Conservation (phyloP, 37 sponge, comb jelly and placozoan species). For the Halisarca cf. caerulea region DNA sequence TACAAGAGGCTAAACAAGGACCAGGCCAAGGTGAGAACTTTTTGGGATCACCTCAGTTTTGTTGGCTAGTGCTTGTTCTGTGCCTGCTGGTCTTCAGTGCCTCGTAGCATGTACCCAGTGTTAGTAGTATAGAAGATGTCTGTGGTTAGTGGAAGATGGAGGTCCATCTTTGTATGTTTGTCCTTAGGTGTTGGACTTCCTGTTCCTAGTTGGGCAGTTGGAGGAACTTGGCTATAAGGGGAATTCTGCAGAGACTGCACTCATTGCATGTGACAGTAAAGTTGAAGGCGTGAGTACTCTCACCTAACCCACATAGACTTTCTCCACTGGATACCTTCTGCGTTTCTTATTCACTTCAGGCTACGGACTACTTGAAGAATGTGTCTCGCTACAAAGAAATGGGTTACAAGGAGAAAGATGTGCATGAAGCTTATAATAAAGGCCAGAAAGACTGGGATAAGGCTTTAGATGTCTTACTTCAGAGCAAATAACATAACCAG, state of each 20-base stretch:
- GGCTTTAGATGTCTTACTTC: constrained; percentile 56
- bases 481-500: not conserved
- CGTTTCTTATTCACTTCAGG: constrained; percentile 16
- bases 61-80: not conserved
- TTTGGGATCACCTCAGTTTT: constrained; percentile 3
- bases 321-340: not conserved
- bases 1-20: constrained; percentile 39
- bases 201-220: constrained; percentile 58
- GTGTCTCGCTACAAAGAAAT: constrained; percentile 50
- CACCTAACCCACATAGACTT: too few relatives aligned
- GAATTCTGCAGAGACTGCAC: constrained; percentile 75
- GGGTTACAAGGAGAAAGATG: constrained; percentile 56
- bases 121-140: too few relatives aligned
- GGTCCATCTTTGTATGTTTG: too few relatives aligned
- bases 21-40: constrained; percentile 14
- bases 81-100: too few relatives aligned
- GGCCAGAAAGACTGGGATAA: constrained; percentile 65
- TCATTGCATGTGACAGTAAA: constrained; percentile 39
- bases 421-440: constrained; percentile 66
- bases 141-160: too few relatives aligned
- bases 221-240: constrained; percentile 57
- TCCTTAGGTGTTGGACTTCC: constrained; percentile 62
- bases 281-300: not conserved
- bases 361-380: constrained; percentile 57
- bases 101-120: too few relatives aligned